Conservation (phyloP, 2,113 vertebrate species). For the Phrynosoma blainvillii region DNA sequence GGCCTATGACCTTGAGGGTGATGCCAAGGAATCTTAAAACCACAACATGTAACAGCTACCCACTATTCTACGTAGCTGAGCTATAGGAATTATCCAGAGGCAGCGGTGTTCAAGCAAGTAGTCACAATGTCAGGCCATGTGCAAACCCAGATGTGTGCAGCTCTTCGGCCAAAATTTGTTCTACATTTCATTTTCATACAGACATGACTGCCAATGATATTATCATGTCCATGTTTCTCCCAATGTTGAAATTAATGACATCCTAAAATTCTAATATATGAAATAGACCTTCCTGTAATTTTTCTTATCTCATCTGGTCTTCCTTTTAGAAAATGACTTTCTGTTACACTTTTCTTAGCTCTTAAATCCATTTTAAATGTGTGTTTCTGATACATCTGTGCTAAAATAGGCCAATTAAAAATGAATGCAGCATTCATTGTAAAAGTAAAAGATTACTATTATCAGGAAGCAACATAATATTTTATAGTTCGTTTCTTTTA, state of each 20-base stretch:
- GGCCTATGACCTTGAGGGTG: no score
- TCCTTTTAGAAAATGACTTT: not conserved
- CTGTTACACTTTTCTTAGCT: not conserved
- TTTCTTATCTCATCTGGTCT: not conserved
- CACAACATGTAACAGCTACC: no score
- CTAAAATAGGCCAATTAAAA: constrained; percentile 7
- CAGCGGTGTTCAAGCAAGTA: not conserved
- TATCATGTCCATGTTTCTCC: not conserved
- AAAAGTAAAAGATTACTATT: constrained; percentile 16
- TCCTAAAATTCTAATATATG: not conserved
- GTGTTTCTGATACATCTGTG: constrained; percentile 31
- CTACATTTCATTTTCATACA: not conserved
- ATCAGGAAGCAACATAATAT: not conserved
- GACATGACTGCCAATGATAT: not conserved
- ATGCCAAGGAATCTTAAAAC: not conserved
- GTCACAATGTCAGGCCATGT: not conserved
- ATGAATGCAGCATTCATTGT: not conserved
- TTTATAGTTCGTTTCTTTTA: constrained; percentile 9
- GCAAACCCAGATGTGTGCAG: not conserved
- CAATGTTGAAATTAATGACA: not conserved
- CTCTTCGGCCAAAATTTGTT: not conserved
- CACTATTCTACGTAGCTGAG: not conserved
- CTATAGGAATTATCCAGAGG: not conserved
- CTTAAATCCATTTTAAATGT: not conserved
- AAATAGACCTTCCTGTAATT: not conserved